Percentiles rank a stretch among this genome's conserved stretches.
phyloP scores from a whole-genome alignment of 2,888 invertebrate species.

The Pristionchus fissidentatus region DNA sequence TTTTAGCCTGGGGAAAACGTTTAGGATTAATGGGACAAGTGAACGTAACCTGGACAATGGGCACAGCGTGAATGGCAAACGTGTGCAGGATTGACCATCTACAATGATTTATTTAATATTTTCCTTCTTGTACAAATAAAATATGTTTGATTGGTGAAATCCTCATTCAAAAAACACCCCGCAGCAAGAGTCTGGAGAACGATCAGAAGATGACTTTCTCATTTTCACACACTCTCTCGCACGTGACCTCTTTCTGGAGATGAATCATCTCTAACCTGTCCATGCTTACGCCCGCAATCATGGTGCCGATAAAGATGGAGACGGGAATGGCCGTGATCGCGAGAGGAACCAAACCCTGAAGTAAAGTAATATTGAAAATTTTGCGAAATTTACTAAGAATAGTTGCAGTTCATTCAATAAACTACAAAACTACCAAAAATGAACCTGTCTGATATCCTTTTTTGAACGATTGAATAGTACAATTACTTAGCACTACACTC shows the following conservation, averaged over 20 bases:
- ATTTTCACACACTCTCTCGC: background rate
- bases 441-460: background rate
- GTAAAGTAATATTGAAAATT: background rate
- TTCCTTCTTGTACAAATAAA: background rate
- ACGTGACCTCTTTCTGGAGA: no score
- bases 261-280: background rate
- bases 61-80: background rate
- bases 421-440: background rate
- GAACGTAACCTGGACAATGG: background rate
- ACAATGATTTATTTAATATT: background rate
- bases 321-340: background rate
- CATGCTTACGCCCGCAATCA: constrained; percentile 14
- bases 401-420: no score
- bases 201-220: background rate
- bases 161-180: no score
- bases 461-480: background rate
- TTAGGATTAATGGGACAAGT: no score
- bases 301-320: constrained; percentile 15
- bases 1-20: background rate
- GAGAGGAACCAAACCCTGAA: background rate
- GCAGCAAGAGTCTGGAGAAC: background rate
- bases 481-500: background rate
- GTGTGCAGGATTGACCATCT: constrained; percentile 19
- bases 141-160: background rate
- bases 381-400: background rate